Evolutionary conservation across 2,888 invertebrate species (phyloP), one percentile per base, ranked within the genome.

Genomic region (Coelopa pilipes): DNA sequence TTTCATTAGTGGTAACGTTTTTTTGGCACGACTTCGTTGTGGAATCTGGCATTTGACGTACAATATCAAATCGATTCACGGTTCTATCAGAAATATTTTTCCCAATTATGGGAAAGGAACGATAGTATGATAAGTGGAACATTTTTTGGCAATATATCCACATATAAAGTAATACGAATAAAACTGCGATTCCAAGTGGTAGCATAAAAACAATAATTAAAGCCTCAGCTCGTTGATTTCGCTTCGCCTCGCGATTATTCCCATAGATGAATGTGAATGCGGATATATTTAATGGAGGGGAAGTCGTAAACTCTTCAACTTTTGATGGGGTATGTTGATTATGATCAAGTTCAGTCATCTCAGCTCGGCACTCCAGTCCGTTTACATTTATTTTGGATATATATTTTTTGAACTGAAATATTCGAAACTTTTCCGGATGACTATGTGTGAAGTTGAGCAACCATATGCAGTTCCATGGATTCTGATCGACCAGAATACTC

Each of bases 391-490:
- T 86, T 74, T 84, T 84, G 7, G 86, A 85, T 67, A 87, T 86
- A 59, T 82, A 87, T 50, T 87, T 87, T 57, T 85, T 82, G 70
- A 87, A 87, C 47, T 82, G 82, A 62, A 87, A 83, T 0, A 85
- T 77, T 0, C 83, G 83, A 74, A 86, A 87, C 46, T 84, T 79
- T 57, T 86, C 83, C 7, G 87, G 87, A 47, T 84, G 80, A 1
- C 78, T 74, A 47, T 83, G 82, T 0, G 83, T 83, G 47, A 86
- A 82, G 19, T 84, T 81, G 15, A 85, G 79, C 60, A 87, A 63
- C 87, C 87, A 87, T 74, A 82, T 79, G 49, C 87, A 87, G 67
- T 84, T 84, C 87, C 86, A 87, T 0, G 84, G 86, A 80, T 87
- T 87, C 1, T 75, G 81, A 76, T 86, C 84, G 72, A 85, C 83